phyloP scores from a whole-genome alignment of 2,888 invertebrate species.

The Tipula unca region DNA sequence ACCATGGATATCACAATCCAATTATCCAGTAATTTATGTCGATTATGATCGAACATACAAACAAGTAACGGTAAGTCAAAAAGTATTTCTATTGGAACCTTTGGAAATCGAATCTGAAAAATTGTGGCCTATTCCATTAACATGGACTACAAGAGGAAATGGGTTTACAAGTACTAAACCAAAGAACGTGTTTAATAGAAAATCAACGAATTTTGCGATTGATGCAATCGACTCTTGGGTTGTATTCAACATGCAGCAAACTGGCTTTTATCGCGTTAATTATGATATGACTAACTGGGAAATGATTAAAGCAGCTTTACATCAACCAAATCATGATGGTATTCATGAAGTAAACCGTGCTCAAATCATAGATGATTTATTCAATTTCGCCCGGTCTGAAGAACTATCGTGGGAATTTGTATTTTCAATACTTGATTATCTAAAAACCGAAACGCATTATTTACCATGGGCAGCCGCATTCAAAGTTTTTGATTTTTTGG shows the following conservation, averaged over 20 bases:
- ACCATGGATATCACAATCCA: slow-evolving; percentile 55
- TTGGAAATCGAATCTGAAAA: background rate
- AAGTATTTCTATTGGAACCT: background rate
- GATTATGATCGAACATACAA: slow-evolving; percentile 2
- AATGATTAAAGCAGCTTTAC: slow-evolving; percentile 43
- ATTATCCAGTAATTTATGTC: slow-evolving; percentile 56
- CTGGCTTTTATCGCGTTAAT: slow-evolving; percentile 57
- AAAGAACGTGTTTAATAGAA: background rate
- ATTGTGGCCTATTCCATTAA: slow-evolving; percentile 21
- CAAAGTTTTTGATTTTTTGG: slow-evolving; percentile 39
- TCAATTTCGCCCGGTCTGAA: slow-evolving; percentile 67
- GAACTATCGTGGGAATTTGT: slow-evolving; percentile 46
- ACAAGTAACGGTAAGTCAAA: background rate
- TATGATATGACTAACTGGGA: slow-evolving; percentile 54
- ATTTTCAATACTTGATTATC: slow-evolving; percentile 57
- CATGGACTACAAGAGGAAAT: background rate
- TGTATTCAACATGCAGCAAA: slow-evolving; percentile 52
- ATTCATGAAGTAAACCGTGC: slow-evolving; percentile 64
- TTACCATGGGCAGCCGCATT: slow-evolving; percentile 69
- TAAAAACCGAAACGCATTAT: slow-evolving; percentile 58
- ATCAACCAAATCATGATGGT: slow-evolving; percentile 37
- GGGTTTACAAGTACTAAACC: background rate
- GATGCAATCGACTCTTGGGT: slow-evolving; percentile 41
- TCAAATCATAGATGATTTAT: slow-evolving; percentile 72
- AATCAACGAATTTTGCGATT: background rate